Evolutionary conservation across 2,797 vertebrate genomes (phyloP).

Genomic region (Hoplostethus atlanticus): DNA sequence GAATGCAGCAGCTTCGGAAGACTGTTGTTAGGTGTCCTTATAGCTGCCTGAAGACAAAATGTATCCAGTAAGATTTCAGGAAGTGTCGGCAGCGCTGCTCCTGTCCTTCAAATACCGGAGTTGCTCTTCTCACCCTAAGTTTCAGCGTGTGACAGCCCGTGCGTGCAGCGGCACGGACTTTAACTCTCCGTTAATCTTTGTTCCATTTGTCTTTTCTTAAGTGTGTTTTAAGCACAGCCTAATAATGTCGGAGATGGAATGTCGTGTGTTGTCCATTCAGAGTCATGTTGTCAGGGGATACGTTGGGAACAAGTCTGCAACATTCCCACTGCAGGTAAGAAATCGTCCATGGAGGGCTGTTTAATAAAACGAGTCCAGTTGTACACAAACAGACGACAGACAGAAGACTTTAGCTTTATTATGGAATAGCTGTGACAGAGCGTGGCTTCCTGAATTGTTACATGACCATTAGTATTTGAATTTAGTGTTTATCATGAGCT

Average conservation of each 20-base stretch:
- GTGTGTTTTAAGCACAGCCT: conserved; percentile 8
- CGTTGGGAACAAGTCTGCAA: conserved; percentile 95
- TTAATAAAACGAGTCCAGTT: neutral
- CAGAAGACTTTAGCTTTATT: too few species aligned
- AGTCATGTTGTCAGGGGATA: conserved; percentile 97
- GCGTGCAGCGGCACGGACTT: neutral
- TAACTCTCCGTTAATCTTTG: conserved; percentile 24
- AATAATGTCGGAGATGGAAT: conserved; percentile 78
- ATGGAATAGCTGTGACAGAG: too few species aligned
- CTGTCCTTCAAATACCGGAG: conserved; percentile 46
- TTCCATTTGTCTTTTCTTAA: neutral
- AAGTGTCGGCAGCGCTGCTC: conserved; percentile 29
- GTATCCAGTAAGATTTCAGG: neutral
- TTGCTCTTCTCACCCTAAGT: conserved; percentile 30
- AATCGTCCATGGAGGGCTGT: neutral
- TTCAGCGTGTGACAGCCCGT: neutral
- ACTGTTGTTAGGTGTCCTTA: conserved; percentile 47
- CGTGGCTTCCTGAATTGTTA: too few species aligned
- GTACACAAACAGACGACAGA: too few species aligned
- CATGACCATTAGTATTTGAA: too few species aligned
- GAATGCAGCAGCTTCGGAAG: conserved; percentile 45
- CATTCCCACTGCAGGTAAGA: conserved; percentile 94
- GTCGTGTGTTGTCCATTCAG: conserved; percentile 94
- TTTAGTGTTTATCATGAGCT: too few species aligned
- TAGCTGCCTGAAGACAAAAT: conserved; percentile 57